Percentiles rank a stretch among this genome's conserved stretches.
Conservation (phyloP, 2,888 invertebrate genomes). For the Aethes cnicana region DNA sequence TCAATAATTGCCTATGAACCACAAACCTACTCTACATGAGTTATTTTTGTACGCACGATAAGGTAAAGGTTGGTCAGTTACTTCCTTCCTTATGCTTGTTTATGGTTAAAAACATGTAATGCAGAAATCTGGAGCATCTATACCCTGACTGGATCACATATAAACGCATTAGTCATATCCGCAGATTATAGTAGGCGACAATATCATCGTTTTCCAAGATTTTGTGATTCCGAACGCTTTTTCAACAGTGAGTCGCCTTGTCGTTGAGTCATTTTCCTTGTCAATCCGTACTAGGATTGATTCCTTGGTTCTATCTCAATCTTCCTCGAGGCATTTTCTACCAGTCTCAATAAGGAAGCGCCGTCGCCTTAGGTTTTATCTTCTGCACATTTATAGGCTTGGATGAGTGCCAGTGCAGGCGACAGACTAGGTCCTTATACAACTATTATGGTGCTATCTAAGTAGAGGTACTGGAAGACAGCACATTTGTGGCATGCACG, state of each 20-base stretch:
- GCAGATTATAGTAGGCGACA: constrained; percentile 8
- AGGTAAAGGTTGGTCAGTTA: constrained; percentile 14
- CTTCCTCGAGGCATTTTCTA: constrained; percentile 8
- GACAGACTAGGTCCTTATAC: constrained; percentile 51
- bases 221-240: background rate
- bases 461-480: constrained; percentile 3
- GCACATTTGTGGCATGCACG: constrained; percentile 8
- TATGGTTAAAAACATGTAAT: background rate
- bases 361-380: constrained; percentile 51
- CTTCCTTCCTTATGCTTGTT: constrained; percentile 20
- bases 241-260: constrained; percentile 1
- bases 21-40: constrained; percentile 24
- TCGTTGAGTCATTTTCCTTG: constrained; percentile 1
- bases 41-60: constrained; percentile 3
- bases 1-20: constrained; percentile 35
- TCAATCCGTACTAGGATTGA: background rate
- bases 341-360: constrained; percentile 52
- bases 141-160: too few species aligned
- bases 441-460: constrained; percentile 31
- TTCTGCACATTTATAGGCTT: constrained; percentile 62
- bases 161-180: constrained; percentile 10
- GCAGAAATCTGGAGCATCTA: background rate
- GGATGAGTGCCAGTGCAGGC: constrained; percentile 57
- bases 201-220: constrained; percentile 25
- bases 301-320: background rate